A percentile compares a stretch with the other conserved stretches of the same genome.
phyloP scores from a whole-genome alignment of 2,797 vertebrate genomes.

The Eptatretus atami region DNA sequence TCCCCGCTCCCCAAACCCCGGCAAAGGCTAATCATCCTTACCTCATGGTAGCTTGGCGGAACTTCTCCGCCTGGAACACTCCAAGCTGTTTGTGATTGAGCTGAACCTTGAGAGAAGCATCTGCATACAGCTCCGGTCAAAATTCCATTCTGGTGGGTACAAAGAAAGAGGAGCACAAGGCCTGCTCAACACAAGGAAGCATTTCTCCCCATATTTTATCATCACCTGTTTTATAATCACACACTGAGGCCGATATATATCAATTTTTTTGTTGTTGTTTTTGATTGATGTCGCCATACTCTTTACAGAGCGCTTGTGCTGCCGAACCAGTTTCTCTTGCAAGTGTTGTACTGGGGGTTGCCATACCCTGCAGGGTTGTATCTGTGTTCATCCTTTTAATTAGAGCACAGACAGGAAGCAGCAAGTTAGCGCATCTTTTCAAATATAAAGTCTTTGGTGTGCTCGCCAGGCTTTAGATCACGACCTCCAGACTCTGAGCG shows the following conservation, averaged over 20 bases:
- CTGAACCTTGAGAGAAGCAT: constrained; percentile 88
- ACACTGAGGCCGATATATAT: background rate
- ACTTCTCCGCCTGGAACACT: constrained; percentile 90
- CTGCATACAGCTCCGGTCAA: constrained; percentile 99
- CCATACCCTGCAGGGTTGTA: too few relatives aligned
- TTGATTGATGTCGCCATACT: too few relatives aligned
- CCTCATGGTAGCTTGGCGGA: constrained; percentile 94
- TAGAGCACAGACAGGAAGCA: too few relatives aligned
- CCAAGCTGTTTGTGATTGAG: constrained; percentile 95
- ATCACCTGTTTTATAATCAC: background rate
- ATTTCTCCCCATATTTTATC: constrained; percentile 5
- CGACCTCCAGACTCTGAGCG: too few relatives aligned
- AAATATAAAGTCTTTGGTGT: too few relatives aligned
- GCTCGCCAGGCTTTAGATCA: too few relatives aligned
- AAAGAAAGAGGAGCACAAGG: constrained; percentile 7
- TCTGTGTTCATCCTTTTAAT: too few relatives aligned
- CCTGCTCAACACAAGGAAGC: background rate
- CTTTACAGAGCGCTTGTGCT: too few relatives aligned
- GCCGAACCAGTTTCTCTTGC: too few relatives aligned
- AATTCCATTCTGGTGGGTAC: constrained; percentile 51
- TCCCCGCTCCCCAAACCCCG: too few relatives aligned
- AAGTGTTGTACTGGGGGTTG: too few relatives aligned
- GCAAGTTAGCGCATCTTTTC: too few relatives aligned
- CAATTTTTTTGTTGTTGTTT: background rate
- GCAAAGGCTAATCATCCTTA: constrained; percentile 10